Percentiles rank a stretch among this genome's conserved stretches.
phyloP scores from a whole-genome alignment of 2,113 vertebrate genomes.

The Holacanthus passer region DNA sequence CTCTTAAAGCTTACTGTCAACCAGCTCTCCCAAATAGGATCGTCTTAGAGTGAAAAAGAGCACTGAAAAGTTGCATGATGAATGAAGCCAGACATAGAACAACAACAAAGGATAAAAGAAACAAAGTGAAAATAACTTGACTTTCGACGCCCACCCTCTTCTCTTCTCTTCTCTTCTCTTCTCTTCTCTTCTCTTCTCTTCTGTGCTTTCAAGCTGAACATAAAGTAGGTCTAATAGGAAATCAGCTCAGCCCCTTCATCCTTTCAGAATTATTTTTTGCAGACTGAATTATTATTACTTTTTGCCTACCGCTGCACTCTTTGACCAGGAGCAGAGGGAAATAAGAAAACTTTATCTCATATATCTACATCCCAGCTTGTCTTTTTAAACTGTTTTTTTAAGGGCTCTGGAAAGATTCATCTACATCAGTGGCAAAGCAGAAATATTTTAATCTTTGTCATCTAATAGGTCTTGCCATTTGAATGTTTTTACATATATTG shows the following conservation, averaged over 20 bases:
- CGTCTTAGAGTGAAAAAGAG: slow-evolving; percentile 18
- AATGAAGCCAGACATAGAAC: slow-evolving; percentile 21
- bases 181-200: slow-evolving; percentile 10
- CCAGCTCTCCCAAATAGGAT: slow-evolving; percentile 31
- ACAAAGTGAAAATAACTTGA: slow-evolving; percentile 27
- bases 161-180: slow-evolving; percentile 28
- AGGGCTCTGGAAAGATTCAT: slow-evolving; percentile 36
- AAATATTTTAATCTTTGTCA: slow-evolving; percentile 49
- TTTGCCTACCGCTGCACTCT: slow-evolving; percentile 51
- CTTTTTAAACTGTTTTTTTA: slow-evolving; percentile 35
- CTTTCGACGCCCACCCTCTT: slow-evolving; percentile 28
- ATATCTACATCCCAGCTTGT: slow-evolving; percentile 41
- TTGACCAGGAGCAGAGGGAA: slow-evolving; percentile 25
- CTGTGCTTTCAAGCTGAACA: slow-evolving; percentile 29
- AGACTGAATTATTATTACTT: slow-evolving; percentile 54
- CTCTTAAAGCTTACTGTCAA: slow-evolving; percentile 27
- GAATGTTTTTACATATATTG: slow-evolving; percentile 40
- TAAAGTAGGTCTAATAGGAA: slow-evolving; percentile 56
- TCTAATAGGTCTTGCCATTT: slow-evolving; percentile 32
- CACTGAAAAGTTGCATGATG: slow-evolving; percentile 3
- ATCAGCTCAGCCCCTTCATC: slow-evolving; percentile 45
- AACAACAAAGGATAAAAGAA: slow-evolving; percentile 37
- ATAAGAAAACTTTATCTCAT: slow-evolving; percentile 36
- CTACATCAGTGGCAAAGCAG: slow-evolving; percentile 28
- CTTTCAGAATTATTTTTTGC: slow-evolving; percentile 39